These are phyloP conservation scores for Enteromius afrohamiltoni DNA, from an alignment of 2,797 vertebrate genomes.

Conservation along the genomic window DNA sequence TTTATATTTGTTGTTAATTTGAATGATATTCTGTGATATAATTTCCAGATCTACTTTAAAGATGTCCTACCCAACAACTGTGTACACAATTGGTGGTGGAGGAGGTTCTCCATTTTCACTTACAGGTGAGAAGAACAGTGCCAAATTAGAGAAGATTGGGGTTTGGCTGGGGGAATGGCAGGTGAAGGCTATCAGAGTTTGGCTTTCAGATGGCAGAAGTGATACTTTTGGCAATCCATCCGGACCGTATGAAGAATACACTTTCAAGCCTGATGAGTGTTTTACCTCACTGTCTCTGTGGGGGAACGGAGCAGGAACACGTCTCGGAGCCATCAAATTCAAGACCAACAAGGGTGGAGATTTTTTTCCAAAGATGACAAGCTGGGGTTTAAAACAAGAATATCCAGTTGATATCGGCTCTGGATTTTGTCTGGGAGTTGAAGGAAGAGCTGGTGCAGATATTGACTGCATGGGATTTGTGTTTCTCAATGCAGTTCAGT, in stretches of 20 bases:
- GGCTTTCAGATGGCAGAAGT: constrained; percentile 38
- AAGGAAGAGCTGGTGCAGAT: constrained; percentile 20
- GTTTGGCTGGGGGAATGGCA: constrained; percentile 54
- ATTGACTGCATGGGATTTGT: constrained; percentile 39
- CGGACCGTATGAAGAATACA: constrained; percentile 36
- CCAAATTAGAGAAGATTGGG: constrained; percentile 48
- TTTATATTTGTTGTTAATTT: neutral
- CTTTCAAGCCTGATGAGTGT: constrained; percentile 34
- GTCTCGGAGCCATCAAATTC: constrained; percentile 60
- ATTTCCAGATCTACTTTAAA: neutral
- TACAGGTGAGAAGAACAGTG: constrained; percentile 26
- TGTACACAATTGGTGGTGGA: neutral
- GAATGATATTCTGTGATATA: neutral
- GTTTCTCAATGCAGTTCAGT: constrained; percentile 47
- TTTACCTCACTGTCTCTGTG: constrained; percentile 59
- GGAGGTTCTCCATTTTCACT: constrained; percentile 15
- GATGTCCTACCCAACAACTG: neutral
- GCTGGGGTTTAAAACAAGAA: constrained; percentile 25
- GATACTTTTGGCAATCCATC: constrained; percentile 27
- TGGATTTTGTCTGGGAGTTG: constrained; percentile 47
- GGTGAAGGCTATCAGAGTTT: constrained; percentile 49
- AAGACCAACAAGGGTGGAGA: constrained; percentile 23
- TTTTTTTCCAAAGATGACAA: constrained; percentile 44
- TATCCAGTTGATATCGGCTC: constrained; percentile 42
- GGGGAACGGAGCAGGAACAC: constrained; percentile 39